phyloP scores from a whole-genome alignment of 2,797 vertebrate genomes.

The Schizothorax lantsangensis region DNA sequence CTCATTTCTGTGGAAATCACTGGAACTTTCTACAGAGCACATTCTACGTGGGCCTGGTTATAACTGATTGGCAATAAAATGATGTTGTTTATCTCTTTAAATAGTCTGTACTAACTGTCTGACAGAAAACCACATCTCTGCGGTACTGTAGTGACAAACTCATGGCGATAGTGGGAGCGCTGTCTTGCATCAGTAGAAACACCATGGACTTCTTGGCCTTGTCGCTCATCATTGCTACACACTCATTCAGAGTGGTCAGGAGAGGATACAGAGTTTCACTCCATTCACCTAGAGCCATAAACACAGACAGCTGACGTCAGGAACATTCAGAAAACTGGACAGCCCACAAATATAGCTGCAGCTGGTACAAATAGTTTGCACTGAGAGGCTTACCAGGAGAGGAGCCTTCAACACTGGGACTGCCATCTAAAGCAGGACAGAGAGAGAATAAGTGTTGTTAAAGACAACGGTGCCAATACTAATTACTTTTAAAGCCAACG shows the following conservation, averaged over 20 bases:
- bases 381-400: constrained; percentile 85
- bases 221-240: constrained; percentile 96
- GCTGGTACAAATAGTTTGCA: not conserved
- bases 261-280: constrained; percentile 94
- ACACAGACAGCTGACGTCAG: not conserved
- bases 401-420: constrained; percentile 84
- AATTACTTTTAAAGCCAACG: not conserved
- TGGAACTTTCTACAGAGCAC: not conserved
- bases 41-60: not conserved
- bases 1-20: not conserved
- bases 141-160: constrained; percentile 94
- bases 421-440: constrained; percentile 81
- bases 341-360: not conserved
- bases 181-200: constrained; percentile 98
- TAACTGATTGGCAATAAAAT: not conserved
- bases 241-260: constrained; percentile 92
- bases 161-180: constrained; percentile 92
- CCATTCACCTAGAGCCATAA: constrained; percentile 88
- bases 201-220: constrained; percentile 98
- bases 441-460: constrained; percentile 73
- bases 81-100: not conserved
- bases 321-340: not conserved
- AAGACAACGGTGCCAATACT: not conserved
- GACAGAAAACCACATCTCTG: constrained; percentile 98
- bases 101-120: constrained; percentile 83